Base-by-base conservation (phyloP, 2,888 invertebrate species). In the Drosophila neoperkinsi region DNA sequence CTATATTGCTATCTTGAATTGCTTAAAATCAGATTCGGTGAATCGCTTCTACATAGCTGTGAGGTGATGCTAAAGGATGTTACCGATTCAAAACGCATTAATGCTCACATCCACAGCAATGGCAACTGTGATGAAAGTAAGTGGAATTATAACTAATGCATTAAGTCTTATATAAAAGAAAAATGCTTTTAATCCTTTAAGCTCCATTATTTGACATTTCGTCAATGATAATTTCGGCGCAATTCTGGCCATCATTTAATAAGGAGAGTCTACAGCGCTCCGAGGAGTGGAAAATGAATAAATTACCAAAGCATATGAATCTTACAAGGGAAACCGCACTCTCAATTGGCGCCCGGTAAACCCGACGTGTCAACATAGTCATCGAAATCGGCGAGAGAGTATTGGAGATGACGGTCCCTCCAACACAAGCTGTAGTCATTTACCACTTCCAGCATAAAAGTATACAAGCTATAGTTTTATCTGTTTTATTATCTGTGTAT, bases 11-110 rank as follows among this genome's bases (percentile, higher is more conserved):
- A 99, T 93, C 94, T 99, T 63, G 99, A 99, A 93, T 94, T 99
- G 72, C 93, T 99, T 5, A 99, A 99, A 94, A 94, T 98, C 55
- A 95, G 97, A 78, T 99, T 99, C 94, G 99, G 99, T 0, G 99
- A 99, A 92, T 96, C 97, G n/a, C 97, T 99, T 83, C 94, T 99
- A 62, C 98, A 99, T 92, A 97, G 97, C 90, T 99, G 99, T 94
- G 99, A 99, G 94, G 99, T 99, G 0, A 99, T 99, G 99, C 94
- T 99, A 41, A 98, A 99, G 92, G 99, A 99, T 93, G 97, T 99
- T 46, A 96, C 97, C 30, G 99, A 99, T 93, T 99, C 99, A 0
- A 98, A 98, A 90, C 95, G 98, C 81, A 97, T 99, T 58, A 98
- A 99, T 93, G 95, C 96, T 13, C 95, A 97, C 61, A 96, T 98